Evolutionary conservation across 2,888 invertebrate species (phyloP), one percentile per base, ranked within the genome.

Genomic region (Abrostola tripartita): DNA sequence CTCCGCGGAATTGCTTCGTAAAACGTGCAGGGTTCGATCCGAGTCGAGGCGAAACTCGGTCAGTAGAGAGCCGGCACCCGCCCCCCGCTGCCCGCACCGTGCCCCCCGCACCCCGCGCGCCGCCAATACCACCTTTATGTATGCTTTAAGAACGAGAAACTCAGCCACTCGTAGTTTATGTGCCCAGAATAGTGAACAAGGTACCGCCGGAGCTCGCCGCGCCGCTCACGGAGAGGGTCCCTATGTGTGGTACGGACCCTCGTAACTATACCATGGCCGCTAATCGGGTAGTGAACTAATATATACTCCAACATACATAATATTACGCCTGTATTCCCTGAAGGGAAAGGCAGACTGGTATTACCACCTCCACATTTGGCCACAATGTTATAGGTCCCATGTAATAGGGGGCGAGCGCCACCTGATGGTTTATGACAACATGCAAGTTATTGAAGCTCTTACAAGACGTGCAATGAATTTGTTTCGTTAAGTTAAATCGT

Each of bases 11-110:
- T 68, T 36, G 54, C 49, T 62, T 14, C 49, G 35, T 47, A 54
- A 51, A 57, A 54, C 57, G 42, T 35, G 47, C 37, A 37, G 14
- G 54, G 11, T 54, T 55, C 24, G 35, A 61, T 57, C 41, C n/a
- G 8, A 35, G 5, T 12, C 36, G 38, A 49, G 38, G 12, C 10
- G 37, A 24, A 72, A 61, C 54, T 67, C 49, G 52, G 54, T 57
- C 61, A 53, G 41, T 36, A 41, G 47, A 36, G 37, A 57, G 24
- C 51, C 54, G 5, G 11, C 37, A 38, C 52, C 14, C 36, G 5
- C 37, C 11, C 44, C 8, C 9, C 14, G 49, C 49, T n/a, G 38
- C 24, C 38, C 12, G 37, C 35, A 42, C 14, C 4, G 14, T 12
- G 24, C 44, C 8, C 44, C 6, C 12, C 44, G 6, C 44, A 4